phyloP scores from a whole-genome alignment of 2,888 invertebrate genomes.

The Thera britannica region DNA sequence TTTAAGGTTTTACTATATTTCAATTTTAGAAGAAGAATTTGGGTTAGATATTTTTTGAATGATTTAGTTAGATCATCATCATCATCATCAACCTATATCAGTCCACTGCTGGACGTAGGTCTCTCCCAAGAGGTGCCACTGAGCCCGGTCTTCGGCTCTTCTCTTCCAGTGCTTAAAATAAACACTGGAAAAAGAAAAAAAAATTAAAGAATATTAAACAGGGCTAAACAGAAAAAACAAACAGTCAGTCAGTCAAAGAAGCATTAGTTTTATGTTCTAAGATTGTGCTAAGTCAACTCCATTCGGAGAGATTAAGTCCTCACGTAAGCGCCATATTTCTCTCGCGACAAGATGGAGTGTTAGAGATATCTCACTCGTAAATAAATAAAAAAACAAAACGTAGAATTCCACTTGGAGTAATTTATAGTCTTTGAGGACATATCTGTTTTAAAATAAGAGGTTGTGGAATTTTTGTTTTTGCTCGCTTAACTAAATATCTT shows the following conservation, averaged over 20 bases:
- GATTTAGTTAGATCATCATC: too few species aligned
- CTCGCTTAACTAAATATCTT: slow-evolving; percentile 6
- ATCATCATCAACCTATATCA: too few species aligned
- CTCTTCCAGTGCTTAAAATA: too few species aligned
- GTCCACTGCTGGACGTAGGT: too few species aligned
- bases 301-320: slow-evolving; percentile 65
- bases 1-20: too few species aligned
- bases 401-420: slow-evolving; percentile 29
- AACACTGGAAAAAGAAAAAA: too few species aligned
- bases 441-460: slow-evolving; percentile 22
- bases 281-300: slow-evolving; percentile 48
- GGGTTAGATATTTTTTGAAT: too few species aligned
- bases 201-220: too few species aligned
- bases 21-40: too few species aligned
- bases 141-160: too few species aligned
- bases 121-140: too few species aligned
- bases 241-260: neutral
- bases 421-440: slow-evolving; percentile 32
- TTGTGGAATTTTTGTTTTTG: slow-evolving; percentile 14
- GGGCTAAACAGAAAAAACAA: too few species aligned
- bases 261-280: neutral
- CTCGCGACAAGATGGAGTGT: slow-evolving; percentile 46
- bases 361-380: slow-evolving; percentile 55
- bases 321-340: slow-evolving; percentile 70
- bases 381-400: slow-evolving; percentile 56